Percentiles rank a stretch among this genome's conserved stretches.
phyloP scores from a whole-genome alignment of 2,113 vertebrate species.

The Hydrochoerus hydrochaeris region DNA sequence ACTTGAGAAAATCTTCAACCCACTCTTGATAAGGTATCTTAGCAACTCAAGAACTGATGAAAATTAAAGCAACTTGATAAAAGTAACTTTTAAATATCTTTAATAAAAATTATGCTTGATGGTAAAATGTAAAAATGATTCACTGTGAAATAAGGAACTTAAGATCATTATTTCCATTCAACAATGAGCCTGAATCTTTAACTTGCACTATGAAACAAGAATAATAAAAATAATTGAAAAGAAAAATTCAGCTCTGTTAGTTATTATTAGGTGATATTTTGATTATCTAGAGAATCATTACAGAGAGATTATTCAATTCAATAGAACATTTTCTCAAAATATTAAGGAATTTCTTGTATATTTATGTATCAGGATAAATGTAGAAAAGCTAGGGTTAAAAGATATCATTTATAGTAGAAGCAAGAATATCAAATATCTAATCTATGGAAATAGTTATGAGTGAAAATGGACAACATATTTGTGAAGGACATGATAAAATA shows the following conservation, averaged over 20 bases:
- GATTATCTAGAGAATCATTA: background rate
- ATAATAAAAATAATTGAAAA: background rate
- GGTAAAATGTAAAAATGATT: background rate
- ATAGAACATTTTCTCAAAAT: background rate
- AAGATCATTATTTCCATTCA: background rate
- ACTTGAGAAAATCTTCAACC: background rate
- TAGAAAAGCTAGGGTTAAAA: background rate
- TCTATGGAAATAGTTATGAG: background rate
- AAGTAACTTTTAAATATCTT: background rate
- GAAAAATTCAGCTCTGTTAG: background rate
- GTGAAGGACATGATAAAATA: background rate
- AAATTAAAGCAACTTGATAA: background rate
- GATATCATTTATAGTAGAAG: background rate
- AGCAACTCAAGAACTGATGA: background rate
- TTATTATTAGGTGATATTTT: background rate
- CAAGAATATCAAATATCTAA: background rate
- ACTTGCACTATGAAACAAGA: background rate
- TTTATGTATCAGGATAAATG: background rate
- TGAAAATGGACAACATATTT: background rate
- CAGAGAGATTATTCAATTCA: background rate
- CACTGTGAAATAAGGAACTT: background rate
- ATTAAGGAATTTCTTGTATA: background rate
- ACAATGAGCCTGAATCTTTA: background rate
- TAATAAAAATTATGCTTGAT: background rate
- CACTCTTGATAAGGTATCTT: background rate